These are phyloP conservation scores for Lydus trimaculatus DNA, from an alignment of 2,888 invertebrate genomes.

Conservation along the genomic window DNA sequence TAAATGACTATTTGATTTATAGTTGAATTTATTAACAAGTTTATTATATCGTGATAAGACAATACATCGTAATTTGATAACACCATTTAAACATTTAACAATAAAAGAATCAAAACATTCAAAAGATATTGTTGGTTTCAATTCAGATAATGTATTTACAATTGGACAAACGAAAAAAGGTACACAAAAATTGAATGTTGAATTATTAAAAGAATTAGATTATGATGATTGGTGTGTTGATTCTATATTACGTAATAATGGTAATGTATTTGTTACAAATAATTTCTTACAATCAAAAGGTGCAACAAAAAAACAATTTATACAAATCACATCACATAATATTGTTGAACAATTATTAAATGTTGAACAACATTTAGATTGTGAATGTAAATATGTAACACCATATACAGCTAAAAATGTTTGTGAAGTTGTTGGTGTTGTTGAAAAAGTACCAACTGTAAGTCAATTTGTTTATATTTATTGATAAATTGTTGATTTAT, in stretches of 20 bases:
- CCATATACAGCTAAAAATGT: conserved; percentile 47
- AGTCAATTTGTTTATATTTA: conserved; percentile 1
- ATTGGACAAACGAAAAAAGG: conserved; percentile 71
- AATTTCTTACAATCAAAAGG: conserved; percentile 66
- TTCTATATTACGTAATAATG: conserved; percentile 71
- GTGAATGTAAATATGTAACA: conserved; percentile 54
- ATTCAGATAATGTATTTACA: conserved; percentile 67
- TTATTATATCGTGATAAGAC: conserved; percentile 65
- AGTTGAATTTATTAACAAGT: conserved; percentile 50
- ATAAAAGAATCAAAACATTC: conserved; percentile 65
- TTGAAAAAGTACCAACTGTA: conserved; percentile 41
- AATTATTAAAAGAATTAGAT: conserved; percentile 65
- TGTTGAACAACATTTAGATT: conserved; percentile 60
- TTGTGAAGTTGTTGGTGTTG: conserved; percentile 47
- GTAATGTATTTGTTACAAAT: conserved; percentile 70
- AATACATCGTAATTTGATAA: conserved; percentile 68
- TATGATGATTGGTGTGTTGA: conserved; percentile 72
- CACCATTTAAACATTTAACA: conserved; percentile 65
- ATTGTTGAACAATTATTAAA: conserved; percentile 60
- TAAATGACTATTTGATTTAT: conserved; percentile 24
- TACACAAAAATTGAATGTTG: conserved; percentile 63
- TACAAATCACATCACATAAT: conserved; percentile 64
- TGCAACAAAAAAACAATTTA: conserved; percentile 68
- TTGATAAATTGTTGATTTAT: neutral
- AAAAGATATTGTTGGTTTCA: conserved; percentile 69